Percentiles rank a stretch among this genome's conserved stretches.
These are phyloP conservation scores for Bettongia penicillata DNA, from an alignment of 2,113 vertebrate genomes.

Conservation along the genomic window DNA sequence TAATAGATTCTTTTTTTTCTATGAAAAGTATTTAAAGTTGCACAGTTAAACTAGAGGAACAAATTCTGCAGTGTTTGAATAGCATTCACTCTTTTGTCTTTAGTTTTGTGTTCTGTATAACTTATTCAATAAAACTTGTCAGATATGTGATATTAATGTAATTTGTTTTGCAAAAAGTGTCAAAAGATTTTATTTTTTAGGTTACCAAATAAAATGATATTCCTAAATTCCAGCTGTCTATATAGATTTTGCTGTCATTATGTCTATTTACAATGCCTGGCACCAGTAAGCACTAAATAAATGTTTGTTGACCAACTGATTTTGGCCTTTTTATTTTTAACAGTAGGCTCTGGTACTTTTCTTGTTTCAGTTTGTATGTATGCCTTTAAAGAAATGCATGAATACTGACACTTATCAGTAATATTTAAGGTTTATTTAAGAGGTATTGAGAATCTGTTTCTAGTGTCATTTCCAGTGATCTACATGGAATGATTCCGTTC, in stretches of 20 bases:
- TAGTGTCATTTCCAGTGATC: not conserved
- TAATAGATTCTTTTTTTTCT: conserved; percentile 53
- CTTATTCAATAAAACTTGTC: not conserved
- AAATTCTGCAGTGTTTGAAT: not conserved
- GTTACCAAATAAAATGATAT: not conserved
- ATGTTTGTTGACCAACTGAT: not conserved
- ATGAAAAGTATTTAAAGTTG: conserved; percentile 59
- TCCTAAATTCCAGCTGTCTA: not conserved
- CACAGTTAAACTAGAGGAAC: conserved; percentile 31
- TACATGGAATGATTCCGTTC: not conserved
- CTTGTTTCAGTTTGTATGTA: not conserved
- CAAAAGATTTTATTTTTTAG: not conserved
- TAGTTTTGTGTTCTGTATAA: conserved; percentile 20
- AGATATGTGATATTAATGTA: not conserved
- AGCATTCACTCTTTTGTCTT: not conserved
- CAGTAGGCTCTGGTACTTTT: not conserved
- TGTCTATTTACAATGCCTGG: not conserved
- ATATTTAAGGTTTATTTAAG: conserved; percentile 14
- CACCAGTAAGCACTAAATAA: not conserved
- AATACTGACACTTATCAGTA: conserved; percentile 23
- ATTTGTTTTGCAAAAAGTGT: not conserved
- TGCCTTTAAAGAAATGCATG: not conserved
- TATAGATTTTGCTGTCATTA: not conserved
- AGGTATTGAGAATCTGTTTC: not conserved
- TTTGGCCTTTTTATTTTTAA: not conserved